Conservation (phyloP, 2,797 vertebrate species). For the Cichlasoma orientale region DNA sequence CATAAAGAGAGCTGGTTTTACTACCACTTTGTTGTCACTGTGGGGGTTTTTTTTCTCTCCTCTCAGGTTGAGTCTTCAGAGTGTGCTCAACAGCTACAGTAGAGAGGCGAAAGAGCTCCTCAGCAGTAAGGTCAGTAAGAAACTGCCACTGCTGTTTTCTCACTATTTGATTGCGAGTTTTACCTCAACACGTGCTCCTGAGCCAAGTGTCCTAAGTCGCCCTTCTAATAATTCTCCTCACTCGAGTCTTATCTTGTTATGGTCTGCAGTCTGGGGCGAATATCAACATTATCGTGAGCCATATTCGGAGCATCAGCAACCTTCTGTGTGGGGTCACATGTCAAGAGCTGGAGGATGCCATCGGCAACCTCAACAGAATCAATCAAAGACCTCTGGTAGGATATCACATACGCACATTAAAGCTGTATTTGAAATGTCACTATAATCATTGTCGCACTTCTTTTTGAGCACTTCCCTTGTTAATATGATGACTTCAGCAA, state of each 20-base stretch:
- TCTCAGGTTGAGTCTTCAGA: slow-evolving; percentile 65
- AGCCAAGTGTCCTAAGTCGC: not conserved
- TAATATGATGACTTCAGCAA: not conserved
- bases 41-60: not conserved
- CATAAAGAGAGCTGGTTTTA: not conserved
- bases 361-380: slow-evolving; percentile 69
- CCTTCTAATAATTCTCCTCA: not conserved
- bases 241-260: not conserved
- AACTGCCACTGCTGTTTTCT: not conserved
- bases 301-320: slow-evolving; percentile 63
- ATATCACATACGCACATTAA: not conserved
- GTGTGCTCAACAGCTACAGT: slow-evolving; percentile 64
- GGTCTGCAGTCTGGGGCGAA: slow-evolving; percentile 59
- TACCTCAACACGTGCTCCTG: not conserved
- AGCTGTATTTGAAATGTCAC: too few species aligned
- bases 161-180: not conserved
- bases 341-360: slow-evolving; percentile 71
- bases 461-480: not conserved
- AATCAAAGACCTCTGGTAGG: slow-evolving; percentile 62
- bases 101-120: slow-evolving; percentile 55
- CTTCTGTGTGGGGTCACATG: slow-evolving; percentile 73
- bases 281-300: slow-evolving; percentile 37
- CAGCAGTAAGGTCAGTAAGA: slow-evolving; percentile 64
- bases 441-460: too few species aligned
- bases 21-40: not conserved